These are phyloP conservation scores for Trachelus tabidus DNA, from an alignment of 2,888 invertebrate genomes.

Conservation along the genomic window DNA sequence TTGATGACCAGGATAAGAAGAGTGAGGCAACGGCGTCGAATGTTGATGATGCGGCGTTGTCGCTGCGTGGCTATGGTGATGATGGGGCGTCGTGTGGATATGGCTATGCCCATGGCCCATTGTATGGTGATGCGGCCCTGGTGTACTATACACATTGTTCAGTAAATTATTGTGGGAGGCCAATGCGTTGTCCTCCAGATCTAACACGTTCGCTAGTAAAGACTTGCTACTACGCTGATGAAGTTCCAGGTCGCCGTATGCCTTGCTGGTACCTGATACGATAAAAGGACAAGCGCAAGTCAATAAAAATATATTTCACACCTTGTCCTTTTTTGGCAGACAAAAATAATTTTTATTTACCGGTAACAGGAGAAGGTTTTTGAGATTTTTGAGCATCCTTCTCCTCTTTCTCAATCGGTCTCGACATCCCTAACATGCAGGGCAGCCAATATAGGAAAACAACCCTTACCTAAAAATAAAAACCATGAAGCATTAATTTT, in stretches of 20 bases:
- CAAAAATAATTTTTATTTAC: constrained; percentile 34
- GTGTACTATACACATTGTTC: constrained; percentile 65
- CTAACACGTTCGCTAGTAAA: constrained; percentile 94
- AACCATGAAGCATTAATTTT: constrained; percentile 8
- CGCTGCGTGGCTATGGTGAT: constrained; percentile 60
- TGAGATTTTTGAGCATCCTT: constrained; percentile 62
- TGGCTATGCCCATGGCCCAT: constrained; percentile 58
- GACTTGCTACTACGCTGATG: constrained; percentile 94
- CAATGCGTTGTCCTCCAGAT: constrained; percentile 90
- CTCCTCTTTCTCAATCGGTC: constrained; percentile 70
- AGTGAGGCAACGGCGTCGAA: constrained; percentile 53
- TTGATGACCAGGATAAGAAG: constrained; percentile 54
- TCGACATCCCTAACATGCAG: constrained; percentile 94
- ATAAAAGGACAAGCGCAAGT: neutral
- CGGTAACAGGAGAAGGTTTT: constrained; percentile 63
- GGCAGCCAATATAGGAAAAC: constrained; percentile 98
- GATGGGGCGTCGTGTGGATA: constrained; percentile 63
- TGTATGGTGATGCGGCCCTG: constrained; percentile 62
- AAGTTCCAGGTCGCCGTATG: constrained; percentile 84
- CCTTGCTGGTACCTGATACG: constrained; percentile 77
- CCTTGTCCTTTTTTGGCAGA: neutral
- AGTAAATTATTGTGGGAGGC: constrained; percentile 63
- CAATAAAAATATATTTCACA: neutral
- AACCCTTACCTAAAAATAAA: constrained; percentile 78
- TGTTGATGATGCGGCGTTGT: constrained; percentile 63